phyloP scores from a whole-genome alignment of 2,797 vertebrate genomes.

The Gorsachius magnificus region DNA sequence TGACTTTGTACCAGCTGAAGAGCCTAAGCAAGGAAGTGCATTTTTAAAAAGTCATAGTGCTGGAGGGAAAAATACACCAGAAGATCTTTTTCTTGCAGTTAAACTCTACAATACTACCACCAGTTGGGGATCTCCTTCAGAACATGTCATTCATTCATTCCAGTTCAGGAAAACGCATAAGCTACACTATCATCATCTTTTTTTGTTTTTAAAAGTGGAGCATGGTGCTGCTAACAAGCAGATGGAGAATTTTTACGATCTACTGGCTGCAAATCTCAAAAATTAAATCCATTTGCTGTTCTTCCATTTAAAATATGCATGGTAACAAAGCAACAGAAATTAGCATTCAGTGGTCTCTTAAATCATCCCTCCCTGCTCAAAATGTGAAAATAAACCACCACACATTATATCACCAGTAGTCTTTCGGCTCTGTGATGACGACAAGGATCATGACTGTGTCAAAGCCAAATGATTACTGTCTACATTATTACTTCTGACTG shows the following conservation, averaged over 20 bases:
- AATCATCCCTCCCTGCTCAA: neutral
- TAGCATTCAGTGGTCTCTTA: constrained; percentile 3
- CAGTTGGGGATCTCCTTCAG: neutral
- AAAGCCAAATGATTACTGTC: neutral
- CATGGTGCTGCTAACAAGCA: neutral
- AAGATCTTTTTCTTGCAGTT: neutral
- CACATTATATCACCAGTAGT: neutral
- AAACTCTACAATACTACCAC: neutral
- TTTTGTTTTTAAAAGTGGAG: neutral
- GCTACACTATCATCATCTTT: neutral
- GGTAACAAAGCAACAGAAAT: constrained; percentile 36
- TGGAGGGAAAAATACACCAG: neutral
- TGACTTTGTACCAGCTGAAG: neutral
- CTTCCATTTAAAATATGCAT: constrained; percentile 7
- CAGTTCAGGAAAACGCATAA: neutral
- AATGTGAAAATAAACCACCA: neutral
- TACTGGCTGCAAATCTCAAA: neutral
- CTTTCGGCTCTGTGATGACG: neutral
- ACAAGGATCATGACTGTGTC: neutral
- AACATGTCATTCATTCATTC: neutral
- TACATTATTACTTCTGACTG: neutral
- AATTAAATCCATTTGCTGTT: constrained; percentile 44
- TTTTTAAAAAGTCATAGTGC: neutral
- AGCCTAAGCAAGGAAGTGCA: neutral
- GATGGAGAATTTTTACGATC: neutral